Base-by-base conservation (phyloP, 2,113 vertebrate species). In the Nycticryphes semicollaris region DNA sequence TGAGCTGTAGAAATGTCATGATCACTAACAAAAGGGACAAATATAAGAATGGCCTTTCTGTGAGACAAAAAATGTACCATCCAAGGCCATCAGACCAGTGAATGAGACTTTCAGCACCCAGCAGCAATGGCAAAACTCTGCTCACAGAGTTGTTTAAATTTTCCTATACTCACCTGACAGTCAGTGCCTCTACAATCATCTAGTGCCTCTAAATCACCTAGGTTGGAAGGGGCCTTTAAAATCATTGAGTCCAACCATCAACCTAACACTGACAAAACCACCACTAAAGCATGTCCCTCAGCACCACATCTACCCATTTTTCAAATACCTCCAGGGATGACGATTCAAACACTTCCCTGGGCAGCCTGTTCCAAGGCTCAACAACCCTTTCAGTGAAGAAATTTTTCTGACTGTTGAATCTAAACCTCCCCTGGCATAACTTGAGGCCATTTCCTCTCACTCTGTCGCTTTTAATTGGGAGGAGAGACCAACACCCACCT, bases 21-120 rank as follows among this genome's bases (percentile, higher is more conserved):
- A 73, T 22, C 66, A 63, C 5, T 22, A 45, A 7, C 23, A 80
- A 54, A 57, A 39, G 10, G 48, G 25, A 25, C 4, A 43, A 60
- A 21, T 18, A 13, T 37, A 74, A 41, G 39, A 76, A 62, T 0
- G 1, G 31, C 8, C 2, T 47, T 67, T 57, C 25, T 60, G 2
- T 53, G 48, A 78, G 39, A 84, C 14, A 78, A 64, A 64, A 77
- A 89, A 45, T 37, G 53, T 47, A 39, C 13, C 16, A 20, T 30
- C 22, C 0, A 0, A 87, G 74, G 75, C 25, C 43, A 68, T 27
- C 11, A 5, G 35, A 72, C 14, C 1, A 2, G 50, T 24, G 23
- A 33, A 14, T 21, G 68, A 66, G 19, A 28, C 9, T 90, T 73
- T 62, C 79, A 69, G 48, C 41, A 59, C 21, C 76, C 22, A 23